Percentiles rank a stretch among this genome's conserved stretches.
These are phyloP conservation scores for Linyphia triangularis DNA, from an alignment of 2,888 invertebrate species.

Conservation along the genomic window DNA sequence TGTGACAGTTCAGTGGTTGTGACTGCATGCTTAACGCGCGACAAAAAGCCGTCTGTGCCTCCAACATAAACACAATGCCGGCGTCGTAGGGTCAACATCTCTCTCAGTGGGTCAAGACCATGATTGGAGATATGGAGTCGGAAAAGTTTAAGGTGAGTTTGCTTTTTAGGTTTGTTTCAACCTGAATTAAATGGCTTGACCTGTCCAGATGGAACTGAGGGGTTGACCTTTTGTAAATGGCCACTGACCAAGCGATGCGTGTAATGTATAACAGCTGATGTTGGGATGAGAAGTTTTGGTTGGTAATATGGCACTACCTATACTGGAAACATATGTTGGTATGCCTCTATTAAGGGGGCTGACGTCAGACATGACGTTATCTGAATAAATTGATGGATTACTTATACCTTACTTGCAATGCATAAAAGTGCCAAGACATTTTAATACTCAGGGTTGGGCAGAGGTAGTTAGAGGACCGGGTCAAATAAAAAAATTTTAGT, in stretches of 20 bases:
- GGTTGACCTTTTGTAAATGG: background rate
- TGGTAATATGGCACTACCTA: no score
- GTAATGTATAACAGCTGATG: background rate
- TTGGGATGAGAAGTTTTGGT: background rate
- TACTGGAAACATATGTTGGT: no score
- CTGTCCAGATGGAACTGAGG: background rate
- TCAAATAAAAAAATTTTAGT: no score
- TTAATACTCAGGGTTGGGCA: no score
- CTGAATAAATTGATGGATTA: no score
- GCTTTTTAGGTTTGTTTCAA: background rate
- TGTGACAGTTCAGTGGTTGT: constrained; percentile 51
- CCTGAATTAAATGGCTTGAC: background rate
- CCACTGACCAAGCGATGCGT: background rate
- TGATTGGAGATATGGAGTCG: constrained; percentile 27
- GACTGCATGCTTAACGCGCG: constrained; percentile 11
- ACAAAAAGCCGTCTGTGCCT: constrained; percentile 13
- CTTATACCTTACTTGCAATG: no score
- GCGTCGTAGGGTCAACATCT: constrained; percentile 13
- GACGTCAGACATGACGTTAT: no score
- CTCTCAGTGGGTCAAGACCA: constrained; percentile 17
- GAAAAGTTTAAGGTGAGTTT: constrained; percentile 45
- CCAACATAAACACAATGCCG: constrained; percentile 34
- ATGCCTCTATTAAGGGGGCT: no score
- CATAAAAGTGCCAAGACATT: no score
- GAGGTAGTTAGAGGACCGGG: no score